A percentile compares a stretch with the other conserved stretches of the same genome.
Evolutionary conservation across 2,888 invertebrate species (phyloP).

Genomic region (Acleris laterana): DNA sequence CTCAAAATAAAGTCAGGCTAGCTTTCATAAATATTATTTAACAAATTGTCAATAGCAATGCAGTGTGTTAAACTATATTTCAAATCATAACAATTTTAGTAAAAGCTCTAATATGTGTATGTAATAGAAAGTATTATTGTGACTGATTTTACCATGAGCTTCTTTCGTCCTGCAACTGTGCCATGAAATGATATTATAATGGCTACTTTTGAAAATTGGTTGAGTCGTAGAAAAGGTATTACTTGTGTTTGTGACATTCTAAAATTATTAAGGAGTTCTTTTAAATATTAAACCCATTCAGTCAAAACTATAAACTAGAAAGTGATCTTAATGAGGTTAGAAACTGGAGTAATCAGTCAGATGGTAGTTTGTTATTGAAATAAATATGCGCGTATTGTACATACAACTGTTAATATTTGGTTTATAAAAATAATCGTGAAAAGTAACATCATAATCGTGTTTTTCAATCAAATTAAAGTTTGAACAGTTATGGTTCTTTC

Average conservation of each 20-base stretch:
- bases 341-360: conserved; percentile 17
- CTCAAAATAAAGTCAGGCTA: conserved; percentile 37
- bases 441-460: not conserved
- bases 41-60: conserved; percentile 34
- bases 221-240: conserved; percentile 79
- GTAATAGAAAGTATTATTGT: conserved; percentile 14
- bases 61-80: conserved; percentile 11
- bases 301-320: conserved; percentile 1
- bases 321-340: conserved; percentile 27
- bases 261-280: not conserved
- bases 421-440: not conserved
- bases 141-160: conserved; percentile 33
- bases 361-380: conserved; percentile 32
- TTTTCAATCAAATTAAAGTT: not conserved
- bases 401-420: not conserved
- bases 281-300: not conserved
- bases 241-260: conserved; percentile 18
- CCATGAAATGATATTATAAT: conserved; percentile 71
- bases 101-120: conserved; percentile 15
- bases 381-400: conserved; percentile 16
- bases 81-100: conserved; percentile 16
- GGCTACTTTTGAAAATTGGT: conserved; percentile 79
- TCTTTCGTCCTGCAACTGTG: conserved; percentile 37
- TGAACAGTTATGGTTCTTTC: too few species aligned
- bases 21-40: conserved; percentile 38